Percentiles rank a stretch among this genome's conserved stretches.
Evolutionary conservation across 2,113 vertebrate genomes (phyloP).

Genomic region (Camelus bactrianus): DNA sequence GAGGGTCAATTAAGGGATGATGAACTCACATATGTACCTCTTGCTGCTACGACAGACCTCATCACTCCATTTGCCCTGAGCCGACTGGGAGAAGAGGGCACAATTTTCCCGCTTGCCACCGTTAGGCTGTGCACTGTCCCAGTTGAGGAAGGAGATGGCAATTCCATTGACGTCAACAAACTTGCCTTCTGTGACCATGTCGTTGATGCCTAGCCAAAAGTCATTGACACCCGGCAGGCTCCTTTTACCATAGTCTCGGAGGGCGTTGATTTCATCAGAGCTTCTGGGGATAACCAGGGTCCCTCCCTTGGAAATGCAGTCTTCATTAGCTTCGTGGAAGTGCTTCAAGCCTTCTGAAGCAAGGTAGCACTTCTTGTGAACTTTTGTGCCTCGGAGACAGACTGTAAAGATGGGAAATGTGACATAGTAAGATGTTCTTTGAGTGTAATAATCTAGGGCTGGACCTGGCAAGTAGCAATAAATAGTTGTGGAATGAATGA

Average conservation of each 20-base stretch:
- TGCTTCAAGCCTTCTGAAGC: conserved; percentile 91
- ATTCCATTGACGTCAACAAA: conserved; percentile 96
- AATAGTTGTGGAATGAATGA: neutral
- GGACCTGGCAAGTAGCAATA: neutral
- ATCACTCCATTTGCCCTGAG: conserved; percentile 96
- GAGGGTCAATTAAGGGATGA: conserved; percentile 90
- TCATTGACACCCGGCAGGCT: conserved; percentile 90
- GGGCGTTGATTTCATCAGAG: conserved; percentile 90
- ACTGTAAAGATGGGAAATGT: conserved; percentile 89
- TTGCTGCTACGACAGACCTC: conserved; percentile 95
- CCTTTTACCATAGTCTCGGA: conserved; percentile 93
- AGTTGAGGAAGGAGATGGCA: conserved; percentile 93
- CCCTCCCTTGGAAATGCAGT: conserved; percentile 97
- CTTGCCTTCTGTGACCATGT: conserved; percentile 94
- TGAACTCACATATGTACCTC: conserved; percentile 96
- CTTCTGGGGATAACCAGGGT: conserved; percentile 94
- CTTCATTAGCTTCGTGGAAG: conserved; percentile 97
- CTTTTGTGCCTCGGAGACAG: conserved; percentile 96
- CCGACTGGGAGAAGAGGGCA: conserved; percentile 90
- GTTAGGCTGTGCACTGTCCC: conserved; percentile 94
- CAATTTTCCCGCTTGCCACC: conserved; percentile 96
- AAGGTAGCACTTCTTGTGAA: conserved; percentile 96
- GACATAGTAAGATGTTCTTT: neutral
- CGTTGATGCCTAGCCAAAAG: conserved; percentile 97
- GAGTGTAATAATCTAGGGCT: neutral